Evolutionary conservation across 2,113 vertebrate species (phyloP).

Genomic region (Tyrannus savana): DNA sequence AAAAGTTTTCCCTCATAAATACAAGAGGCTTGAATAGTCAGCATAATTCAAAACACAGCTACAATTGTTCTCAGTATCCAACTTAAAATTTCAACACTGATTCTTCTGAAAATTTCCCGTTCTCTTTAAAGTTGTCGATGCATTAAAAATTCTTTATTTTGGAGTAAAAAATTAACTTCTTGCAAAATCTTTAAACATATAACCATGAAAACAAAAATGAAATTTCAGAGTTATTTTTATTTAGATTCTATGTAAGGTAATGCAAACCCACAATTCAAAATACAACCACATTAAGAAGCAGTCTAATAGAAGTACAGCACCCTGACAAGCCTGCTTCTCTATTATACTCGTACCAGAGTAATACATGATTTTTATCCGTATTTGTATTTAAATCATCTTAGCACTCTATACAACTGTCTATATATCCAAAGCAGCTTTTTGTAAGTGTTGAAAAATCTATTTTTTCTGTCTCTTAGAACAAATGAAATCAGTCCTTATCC

Average conservation of each 20-base stretch:
- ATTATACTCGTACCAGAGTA: not conserved
- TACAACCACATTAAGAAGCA: not conserved
- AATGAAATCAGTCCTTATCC: not conserved
- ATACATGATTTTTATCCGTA: not conserved
- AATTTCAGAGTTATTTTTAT: not conserved
- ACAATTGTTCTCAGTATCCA: not conserved
- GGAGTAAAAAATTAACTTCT: not conserved
- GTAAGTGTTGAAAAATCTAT: not conserved
- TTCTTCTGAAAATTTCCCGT: not conserved
- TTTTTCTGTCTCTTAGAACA: not conserved
- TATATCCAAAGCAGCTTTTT: not conserved
- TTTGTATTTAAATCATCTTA: not conserved
- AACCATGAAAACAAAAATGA: not conserved
- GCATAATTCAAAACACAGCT: not conserved
- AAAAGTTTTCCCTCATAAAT: not conserved
- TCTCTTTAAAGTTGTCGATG: not conserved
- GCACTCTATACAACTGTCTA: not conserved
- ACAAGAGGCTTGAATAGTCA: not conserved
- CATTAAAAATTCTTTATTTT: not conserved
- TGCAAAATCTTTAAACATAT: not conserved
- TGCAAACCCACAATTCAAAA: not conserved
- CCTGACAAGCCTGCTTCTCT: not conserved
- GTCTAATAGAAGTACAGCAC: not conserved
- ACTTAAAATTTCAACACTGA: not conserved
- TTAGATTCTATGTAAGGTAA: not conserved